Base-by-base conservation (phyloP, 2,113 vertebrate genomes). In the Heterotilapia buettikoferi region DNA sequence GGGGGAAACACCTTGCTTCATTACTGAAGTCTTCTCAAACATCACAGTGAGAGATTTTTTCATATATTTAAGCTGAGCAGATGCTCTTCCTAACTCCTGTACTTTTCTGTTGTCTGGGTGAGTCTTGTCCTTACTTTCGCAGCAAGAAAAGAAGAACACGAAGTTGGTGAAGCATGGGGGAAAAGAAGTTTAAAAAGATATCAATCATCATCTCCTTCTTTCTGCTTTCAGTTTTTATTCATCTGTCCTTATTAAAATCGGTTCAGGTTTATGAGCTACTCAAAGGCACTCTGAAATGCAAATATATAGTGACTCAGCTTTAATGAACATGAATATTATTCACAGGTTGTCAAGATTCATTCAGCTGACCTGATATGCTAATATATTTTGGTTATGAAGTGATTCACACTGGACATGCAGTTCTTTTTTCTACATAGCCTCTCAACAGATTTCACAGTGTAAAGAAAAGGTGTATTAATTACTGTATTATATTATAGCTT, bases 311-410 rank as follows among this genome's bases (percentile, higher is more conserved):
- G 83, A 91, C 89, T 88, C 76, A 36, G 47, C 43, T 59, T 86
- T 86, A 91, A 92, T 95, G 89, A 92, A 86, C 92, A 80, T 85
- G 78, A 92, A 92, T 90, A 90, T 92, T 89, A 92, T 90, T 73
- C 45, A 84, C 11, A 2, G 26, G 36, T 80, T 88, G 91, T 90
- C 88, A 89, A 82, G 66, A 84, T 83, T 57, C 76, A 86, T 90
- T 90, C 83, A 93, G 91, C 63, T 73, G 59, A 93, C 85, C 63
- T 86, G 53, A 53, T 50, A 18, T 24, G 53, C 21, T 57, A 56
- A 73, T 19, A 66, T 81, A 84, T 83, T 71, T 82, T 83, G 31
- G 54, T 9, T 45, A 16, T 53, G 24, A 80, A 87, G 33, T 68
- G 52, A 80, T 53, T 79, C 40, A 38, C n/a, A 19, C 21, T 80